Percentiles rank a stretch among this genome's conserved stretches.
These are phyloP conservation scores for Cordilura impudica DNA, from an alignment of 2,888 invertebrate species.

Conservation along the genomic window DNA sequence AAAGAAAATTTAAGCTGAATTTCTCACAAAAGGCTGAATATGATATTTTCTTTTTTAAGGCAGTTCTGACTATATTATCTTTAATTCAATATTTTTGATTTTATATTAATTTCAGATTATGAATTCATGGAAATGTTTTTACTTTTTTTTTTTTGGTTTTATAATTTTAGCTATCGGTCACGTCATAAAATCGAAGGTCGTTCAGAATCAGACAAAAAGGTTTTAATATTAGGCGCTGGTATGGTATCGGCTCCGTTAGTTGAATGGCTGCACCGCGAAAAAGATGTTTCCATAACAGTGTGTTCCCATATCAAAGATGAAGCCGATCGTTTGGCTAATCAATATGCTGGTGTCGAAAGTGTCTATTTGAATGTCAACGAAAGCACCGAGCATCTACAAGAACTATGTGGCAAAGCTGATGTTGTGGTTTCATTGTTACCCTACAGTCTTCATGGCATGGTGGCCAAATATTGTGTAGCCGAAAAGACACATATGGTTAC, in stretches of 20 bases:
- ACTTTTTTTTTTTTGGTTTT: no score
- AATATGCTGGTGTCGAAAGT: conserved; percentile 88
- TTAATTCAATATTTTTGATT: no score
- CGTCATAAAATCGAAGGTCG: conserved; percentile 85
- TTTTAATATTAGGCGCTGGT: conserved; percentile 96
- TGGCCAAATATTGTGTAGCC: conserved; percentile 92
- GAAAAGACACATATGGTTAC: conserved; percentile 95
- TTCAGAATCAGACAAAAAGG: conserved; percentile 82
- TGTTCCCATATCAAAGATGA: conserved; percentile 94
- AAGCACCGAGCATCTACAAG: conserved; percentile 82
- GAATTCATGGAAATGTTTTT: no score
- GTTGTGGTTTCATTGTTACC: conserved; percentile 94
- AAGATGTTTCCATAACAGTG: conserved; percentile 88
- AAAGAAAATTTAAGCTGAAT: no score
- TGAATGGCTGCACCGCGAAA: conserved; percentile 93
- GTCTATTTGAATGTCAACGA: conserved; percentile 90
- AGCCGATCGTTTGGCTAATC: conserved; percentile 88
- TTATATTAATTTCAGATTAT: no score
- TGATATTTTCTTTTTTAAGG: no score
- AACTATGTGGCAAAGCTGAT: conserved; percentile 86
- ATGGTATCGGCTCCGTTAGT: conserved; percentile 96
- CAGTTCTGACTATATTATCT: no score
- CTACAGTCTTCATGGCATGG: conserved; percentile 90
- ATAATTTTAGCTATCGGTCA: conserved; percentile 79
- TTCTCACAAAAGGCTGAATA: no score